phyloP scores from a whole-genome alignment of 1,140 invertebrate genomes.

The Drosophila tropicalis region DNA sequence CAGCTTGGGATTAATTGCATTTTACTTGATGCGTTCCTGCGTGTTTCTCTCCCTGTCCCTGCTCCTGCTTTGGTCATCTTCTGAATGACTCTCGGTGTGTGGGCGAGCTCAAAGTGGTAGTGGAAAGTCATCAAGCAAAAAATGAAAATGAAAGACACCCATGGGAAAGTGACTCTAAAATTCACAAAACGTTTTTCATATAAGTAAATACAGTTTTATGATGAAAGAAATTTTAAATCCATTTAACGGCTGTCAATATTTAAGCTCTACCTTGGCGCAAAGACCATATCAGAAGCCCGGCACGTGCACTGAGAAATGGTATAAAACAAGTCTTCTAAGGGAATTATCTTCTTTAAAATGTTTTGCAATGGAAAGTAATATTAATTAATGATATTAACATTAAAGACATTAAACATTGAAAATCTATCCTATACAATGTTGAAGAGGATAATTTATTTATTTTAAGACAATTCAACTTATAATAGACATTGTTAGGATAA shows the following conservation, averaged over 20 bases:
- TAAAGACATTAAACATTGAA: no score
- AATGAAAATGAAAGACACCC: constrained; percentile 4
- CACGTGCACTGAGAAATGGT: neutral
- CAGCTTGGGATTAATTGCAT: constrained; percentile 33
- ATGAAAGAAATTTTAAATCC: neutral
- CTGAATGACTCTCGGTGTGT: neutral
- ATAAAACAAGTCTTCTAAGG: no score
- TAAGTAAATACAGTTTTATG: constrained; percentile 12
- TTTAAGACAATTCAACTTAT: no score
- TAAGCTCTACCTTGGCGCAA: neutral
- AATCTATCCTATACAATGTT: no score
- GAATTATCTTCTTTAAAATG: no score
- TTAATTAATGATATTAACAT: no score
- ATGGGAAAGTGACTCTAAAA: constrained; percentile 10
- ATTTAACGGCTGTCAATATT: neutral
- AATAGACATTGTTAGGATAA: no score
- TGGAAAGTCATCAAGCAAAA: constrained; percentile 9
- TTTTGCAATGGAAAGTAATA: no score
- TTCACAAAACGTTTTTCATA: constrained; percentile 3
- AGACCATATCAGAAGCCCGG: no score
- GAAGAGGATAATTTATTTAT: no score
- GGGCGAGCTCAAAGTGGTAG: neutral
- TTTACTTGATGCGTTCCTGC: constrained; percentile 24
- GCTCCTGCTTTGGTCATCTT: no score
- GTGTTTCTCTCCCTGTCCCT: neutral